Conservation (phyloP, 1,140 invertebrate genomes). For the Sycophaga agraensis region DNA sequence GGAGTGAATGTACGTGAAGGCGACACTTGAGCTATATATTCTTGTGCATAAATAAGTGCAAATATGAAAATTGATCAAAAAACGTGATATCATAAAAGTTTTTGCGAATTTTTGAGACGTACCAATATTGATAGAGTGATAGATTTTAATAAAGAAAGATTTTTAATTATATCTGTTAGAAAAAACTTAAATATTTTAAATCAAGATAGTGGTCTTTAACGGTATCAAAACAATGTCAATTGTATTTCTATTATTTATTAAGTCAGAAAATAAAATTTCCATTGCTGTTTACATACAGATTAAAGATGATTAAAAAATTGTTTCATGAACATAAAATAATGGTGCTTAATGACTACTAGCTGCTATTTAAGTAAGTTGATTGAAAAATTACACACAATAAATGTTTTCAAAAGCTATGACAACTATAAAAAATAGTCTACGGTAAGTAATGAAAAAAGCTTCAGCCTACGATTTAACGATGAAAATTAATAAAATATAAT, state of each 20-base stretch:
- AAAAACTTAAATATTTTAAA: no score
- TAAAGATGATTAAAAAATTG: conserved; percentile 2
- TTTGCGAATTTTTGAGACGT: conserved; percentile 6
- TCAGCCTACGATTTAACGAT: not conserved
- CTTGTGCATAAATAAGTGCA: conserved; percentile 23
- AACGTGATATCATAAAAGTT: conserved; percentile 12
- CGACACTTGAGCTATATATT: conserved; percentile 17
- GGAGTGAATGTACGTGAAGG: not conserved
- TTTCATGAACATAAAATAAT: not conserved
- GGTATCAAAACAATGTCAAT: no score
- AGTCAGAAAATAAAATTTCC: not conserved
- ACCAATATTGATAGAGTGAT: conserved; percentile 25
- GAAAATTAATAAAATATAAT: not conserved
- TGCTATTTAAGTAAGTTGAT: not conserved
- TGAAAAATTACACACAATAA: conserved; percentile 9
- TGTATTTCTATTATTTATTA: not conserved
- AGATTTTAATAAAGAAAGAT: not conserved
- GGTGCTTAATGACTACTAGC: conserved; percentile 13
- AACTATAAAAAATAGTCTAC: conserved; percentile 7
- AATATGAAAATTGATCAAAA: conserved; percentile 3
- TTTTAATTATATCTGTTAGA: no score
- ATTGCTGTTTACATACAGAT: not conserved
- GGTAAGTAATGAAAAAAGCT: not conserved
- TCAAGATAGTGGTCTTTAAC: no score
- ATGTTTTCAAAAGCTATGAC: conserved; percentile 15